Evolutionary conservation across 1,140 invertebrate species (phyloP).

Genomic region (Cydia splendana): DNA sequence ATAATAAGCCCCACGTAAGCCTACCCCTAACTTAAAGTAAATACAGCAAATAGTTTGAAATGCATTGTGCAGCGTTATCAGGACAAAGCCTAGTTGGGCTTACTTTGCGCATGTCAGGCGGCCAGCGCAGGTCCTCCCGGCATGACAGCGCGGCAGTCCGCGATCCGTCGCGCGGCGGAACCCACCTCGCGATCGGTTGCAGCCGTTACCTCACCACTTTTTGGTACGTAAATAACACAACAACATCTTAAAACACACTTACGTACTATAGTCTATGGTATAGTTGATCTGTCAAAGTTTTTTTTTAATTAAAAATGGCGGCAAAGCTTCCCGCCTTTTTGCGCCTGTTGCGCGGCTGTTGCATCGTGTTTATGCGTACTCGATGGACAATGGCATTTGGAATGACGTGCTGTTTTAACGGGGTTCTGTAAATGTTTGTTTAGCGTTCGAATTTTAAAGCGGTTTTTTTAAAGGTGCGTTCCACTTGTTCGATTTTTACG

Average conservation of each 20-base stretch:
- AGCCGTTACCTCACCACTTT: not conserved
- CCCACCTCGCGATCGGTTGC: not conserved
- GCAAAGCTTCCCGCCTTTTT: conserved; percentile 4
- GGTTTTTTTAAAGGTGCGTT: not conserved
- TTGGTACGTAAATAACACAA: conserved; percentile 24
- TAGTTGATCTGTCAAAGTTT: not conserved
- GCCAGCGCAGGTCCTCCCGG: not conserved
- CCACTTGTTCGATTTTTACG: not conserved
- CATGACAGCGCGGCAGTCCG: conserved; percentile 19
- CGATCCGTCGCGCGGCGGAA: conserved; percentile 10
- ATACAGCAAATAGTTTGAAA: conserved; percentile 2
- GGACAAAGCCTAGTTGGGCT: conserved; percentile 5
- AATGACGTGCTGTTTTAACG: conserved; percentile 1
- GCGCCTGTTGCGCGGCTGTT: conserved; percentile 21
- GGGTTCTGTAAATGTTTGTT: not conserved
- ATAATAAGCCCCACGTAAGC: not conserved
- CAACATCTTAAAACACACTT: not conserved
- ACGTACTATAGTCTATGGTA: not conserved
- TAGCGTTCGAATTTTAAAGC: not conserved
- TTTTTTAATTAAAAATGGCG: not conserved
- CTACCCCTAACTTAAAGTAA: not conserved
- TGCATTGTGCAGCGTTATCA: conserved; percentile 7
- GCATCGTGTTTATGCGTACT: conserved; percentile 12
- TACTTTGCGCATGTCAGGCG: conserved; percentile 22
- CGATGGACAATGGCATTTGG: not conserved